These are phyloP conservation scores for Todiramphus chloris DNA, from an alignment of 2,113 vertebrate genomes.

Conservation along the genomic window DNA sequence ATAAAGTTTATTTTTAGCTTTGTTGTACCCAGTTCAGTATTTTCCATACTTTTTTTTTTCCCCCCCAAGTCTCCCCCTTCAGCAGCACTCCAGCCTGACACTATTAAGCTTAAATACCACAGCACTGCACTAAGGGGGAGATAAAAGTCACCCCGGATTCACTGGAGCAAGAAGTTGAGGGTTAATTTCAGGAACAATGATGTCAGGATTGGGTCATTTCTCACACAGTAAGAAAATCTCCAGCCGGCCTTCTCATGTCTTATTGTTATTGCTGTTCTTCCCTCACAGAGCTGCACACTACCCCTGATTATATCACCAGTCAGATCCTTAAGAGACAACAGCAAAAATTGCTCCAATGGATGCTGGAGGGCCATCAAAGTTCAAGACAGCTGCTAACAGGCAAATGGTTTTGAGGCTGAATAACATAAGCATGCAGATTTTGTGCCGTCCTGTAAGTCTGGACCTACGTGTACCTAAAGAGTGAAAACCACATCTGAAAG, in stretches of 20 bases:
- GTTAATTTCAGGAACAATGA: neutral
- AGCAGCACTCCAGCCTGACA: neutral
- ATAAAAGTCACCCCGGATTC: neutral
- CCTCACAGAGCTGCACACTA: neutral
- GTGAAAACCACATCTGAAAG: neutral
- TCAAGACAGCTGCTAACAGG: neutral
- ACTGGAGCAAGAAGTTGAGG: neutral
- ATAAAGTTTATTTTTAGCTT: neutral
- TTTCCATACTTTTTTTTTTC: neutral
- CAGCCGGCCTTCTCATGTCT: neutral
- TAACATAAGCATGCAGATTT: rapidly evolving
- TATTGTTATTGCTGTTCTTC: neutral
- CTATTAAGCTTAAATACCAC: neutral
- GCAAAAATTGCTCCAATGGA: neutral
- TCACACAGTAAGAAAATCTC: neutral
- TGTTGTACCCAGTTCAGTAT: neutral
- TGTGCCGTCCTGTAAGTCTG: neutral
- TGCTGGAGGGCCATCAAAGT: neutral
- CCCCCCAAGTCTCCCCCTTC: neutral
- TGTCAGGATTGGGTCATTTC: neutral
- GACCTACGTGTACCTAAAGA: neutral
- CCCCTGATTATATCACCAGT: neutral
- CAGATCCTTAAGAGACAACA: neutral
- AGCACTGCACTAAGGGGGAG: neutral
- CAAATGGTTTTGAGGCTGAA: conserved; percentile 15